Evolutionary conservation across 1,140 invertebrate genomes (phyloP), one percentile per base, ranked within the genome.

Genomic region (Drosophila orosa): DNA sequence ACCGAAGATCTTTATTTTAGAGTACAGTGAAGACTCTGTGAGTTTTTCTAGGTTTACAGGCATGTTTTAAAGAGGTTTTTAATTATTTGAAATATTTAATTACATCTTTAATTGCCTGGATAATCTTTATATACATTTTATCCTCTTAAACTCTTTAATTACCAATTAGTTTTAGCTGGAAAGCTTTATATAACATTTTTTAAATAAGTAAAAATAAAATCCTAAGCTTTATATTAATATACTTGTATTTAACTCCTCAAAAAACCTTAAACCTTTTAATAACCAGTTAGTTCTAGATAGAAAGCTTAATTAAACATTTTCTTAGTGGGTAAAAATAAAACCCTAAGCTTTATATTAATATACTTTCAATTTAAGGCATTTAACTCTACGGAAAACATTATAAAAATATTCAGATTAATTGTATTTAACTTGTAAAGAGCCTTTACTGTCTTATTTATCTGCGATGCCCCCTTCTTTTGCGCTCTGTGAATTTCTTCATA

Each of bases 401-500:
- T 1, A 13, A 17, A 29, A 19, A 1, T 29, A 7, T 48, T 0
- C 0, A 13, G 19, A 31, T 19, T 31, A 3, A 13, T 19, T 52
- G 3, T 1, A 33, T 13, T 31, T 19, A 9, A 50, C 4, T 31
- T 33, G 3, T 22, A 15, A 8, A 7, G 3, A 33, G 4, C 13
- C 0, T 15, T 15, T 13, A 35, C 17, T 27, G 40, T 50, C n/a
- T 39, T 50, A 15, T 45, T 37, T 62, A 35, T 48, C 60, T 55
- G 31, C 48, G 29, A 47, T 67, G 48, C 31, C 55, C 58, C 58
- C 58, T 73, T 35, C 48, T 52, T 33, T 35, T 40, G 54, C 50
- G 33, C 40, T 60, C 25, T 39, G 61, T 47, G 48, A 87, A 78
- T 86, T 86, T 86, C 83, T 85, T 75, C 61, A 85, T 82, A 86